Evolutionary conservation across 2,797 vertebrate species (phyloP), one percentile per base, ranked within the genome.

Genomic region (Argentina silus): DNA sequence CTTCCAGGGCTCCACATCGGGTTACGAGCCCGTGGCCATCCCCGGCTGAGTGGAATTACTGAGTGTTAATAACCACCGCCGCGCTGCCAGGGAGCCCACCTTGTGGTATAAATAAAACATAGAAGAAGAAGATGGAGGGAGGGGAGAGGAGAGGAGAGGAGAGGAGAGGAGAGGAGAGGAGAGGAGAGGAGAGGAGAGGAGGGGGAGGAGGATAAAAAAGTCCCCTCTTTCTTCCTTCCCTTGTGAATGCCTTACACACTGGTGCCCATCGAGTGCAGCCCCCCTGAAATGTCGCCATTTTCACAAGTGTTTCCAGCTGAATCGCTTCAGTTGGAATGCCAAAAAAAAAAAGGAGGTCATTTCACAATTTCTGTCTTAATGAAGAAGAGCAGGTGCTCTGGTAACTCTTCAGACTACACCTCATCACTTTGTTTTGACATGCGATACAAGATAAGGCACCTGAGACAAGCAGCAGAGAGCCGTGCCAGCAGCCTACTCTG

Each of bases 81-180:
- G 81, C 9, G 77, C 78, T 77, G 82, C 74, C 61, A 81, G 70
- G 69, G 76, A 86, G 79, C 80, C 71, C 79, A 78, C 84, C 89
- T 82, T 89, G 90, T 88, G 88, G 88, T 84, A 87, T 83, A 86
- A 91, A 92, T 91, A 90, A 90, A 89, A 78, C 72, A 87, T 84
- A 36, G 27, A 36, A 36, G 27, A 36, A 36, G 27, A 36, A 36
- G 27, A 36, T 36, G 27, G 27, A 36, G 27, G 27, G 27, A 36
- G 27, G 27, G 27, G 27, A 4, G 27, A 73, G 48, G 74, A 74
- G 79, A 82, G 85, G 87, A 85, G 87, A 73, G 82, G 73, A 81
- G 75, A 21, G 57, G 57, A 23, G 57, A n/a, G n/a, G n/a, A n/a
- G 57, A 23, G 23, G 15, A 53, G 15, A 1, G 15, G 77, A 77